Evolutionary conservation across 2,113 vertebrate genomes (phyloP).

Genomic region (Psephotus haematonotus): DNA sequence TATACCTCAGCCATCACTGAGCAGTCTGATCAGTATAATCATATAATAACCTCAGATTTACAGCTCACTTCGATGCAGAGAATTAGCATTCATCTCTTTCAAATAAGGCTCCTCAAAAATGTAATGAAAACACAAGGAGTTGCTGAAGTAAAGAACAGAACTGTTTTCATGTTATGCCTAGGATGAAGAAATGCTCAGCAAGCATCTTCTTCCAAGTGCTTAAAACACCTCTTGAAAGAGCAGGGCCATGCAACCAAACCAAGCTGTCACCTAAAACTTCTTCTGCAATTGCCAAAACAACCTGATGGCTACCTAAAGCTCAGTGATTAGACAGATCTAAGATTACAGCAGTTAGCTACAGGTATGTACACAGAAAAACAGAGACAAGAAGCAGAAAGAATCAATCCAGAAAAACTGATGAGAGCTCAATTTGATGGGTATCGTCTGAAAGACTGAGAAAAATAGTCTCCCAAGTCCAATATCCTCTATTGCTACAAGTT

Average conservation of each 20-base stretch:
- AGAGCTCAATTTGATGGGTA: background rate
- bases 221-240: background rate
- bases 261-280: background rate
- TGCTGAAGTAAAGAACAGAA: background rate
- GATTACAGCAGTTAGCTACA: background rate
- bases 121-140: background rate
- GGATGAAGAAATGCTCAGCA: background rate
- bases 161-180: background rate
- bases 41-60: background rate
- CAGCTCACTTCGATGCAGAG: background rate
- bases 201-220: background rate
- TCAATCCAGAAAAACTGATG: background rate
- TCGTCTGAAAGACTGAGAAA: background rate
- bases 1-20: background rate
- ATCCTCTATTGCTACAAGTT: background rate
- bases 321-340: background rate
- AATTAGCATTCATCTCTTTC: background rate
- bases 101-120: background rate
- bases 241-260: background rate
- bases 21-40: background rate
- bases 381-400: background rate
- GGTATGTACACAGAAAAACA: background rate
- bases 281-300: background rate
- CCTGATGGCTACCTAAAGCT: background rate
- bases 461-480: rapidly evolving